These are phyloP conservation scores for Vesta saturnalis DNA, from an alignment of 2,888 invertebrate species.

Conservation along the genomic window DNA sequence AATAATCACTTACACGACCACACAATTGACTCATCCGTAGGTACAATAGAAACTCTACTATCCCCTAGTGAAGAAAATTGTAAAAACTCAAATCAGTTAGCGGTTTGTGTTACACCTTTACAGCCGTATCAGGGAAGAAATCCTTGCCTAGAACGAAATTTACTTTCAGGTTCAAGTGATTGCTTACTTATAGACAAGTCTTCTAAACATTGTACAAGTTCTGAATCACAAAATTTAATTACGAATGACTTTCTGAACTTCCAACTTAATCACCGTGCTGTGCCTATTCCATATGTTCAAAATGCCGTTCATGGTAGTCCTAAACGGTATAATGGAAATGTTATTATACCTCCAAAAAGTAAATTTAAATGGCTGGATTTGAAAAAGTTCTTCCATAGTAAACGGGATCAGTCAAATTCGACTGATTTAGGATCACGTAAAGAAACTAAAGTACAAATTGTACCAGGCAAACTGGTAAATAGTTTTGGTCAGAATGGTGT, in stretches of 20 bases:
- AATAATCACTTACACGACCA: constrained; percentile 60
- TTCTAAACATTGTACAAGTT: constrained; percentile 66
- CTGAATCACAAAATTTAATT: constrained; percentile 64
- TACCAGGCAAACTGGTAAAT: constrained; percentile 64
- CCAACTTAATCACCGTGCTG: constrained; percentile 63
- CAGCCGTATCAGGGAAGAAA: constrained; percentile 89
- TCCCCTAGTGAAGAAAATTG: constrained; percentile 68
- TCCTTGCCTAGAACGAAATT: constrained; percentile 81
- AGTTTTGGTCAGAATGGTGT: constrained; percentile 62
- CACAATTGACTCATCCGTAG: constrained; percentile 61
- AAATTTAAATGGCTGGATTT: constrained; percentile 62
- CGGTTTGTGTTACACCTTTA: constrained; percentile 65
- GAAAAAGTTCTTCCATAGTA: constrained; percentile 61
- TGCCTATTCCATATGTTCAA: constrained; percentile 76
- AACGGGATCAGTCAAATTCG: constrained; percentile 53
- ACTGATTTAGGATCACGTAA: constrained; percentile 44
- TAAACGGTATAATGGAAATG: constrained; percentile 59
- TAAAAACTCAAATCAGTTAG: constrained; percentile 67
- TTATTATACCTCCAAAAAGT: constrained; percentile 46
- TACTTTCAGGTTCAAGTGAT: constrained; percentile 66
- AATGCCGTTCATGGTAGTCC: constrained; percentile 72
- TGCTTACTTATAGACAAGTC: constrained; percentile 73
- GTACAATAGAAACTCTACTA: constrained; percentile 70
- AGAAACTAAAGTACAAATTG: constrained; percentile 69
- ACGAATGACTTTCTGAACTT: constrained; percentile 64